A percentile compares a stretch with the other conserved stretches of the same genome.
These are phyloP conservation scores for Corvus cornix DNA, from an alignment of 2,113 vertebrate species.

Conservation along the genomic window DNA sequence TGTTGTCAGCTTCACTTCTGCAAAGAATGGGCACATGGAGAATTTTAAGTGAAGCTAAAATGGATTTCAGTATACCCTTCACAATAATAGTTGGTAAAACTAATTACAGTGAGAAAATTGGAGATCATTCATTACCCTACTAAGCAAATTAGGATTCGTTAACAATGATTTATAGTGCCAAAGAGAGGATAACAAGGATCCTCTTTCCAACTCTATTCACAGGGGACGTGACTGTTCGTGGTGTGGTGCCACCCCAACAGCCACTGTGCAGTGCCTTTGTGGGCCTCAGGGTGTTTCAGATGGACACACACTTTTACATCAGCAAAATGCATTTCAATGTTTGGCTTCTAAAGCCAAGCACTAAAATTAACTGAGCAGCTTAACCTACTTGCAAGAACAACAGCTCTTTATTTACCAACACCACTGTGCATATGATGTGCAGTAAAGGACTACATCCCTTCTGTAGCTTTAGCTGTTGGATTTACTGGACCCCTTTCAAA, in stretches of 20 bases:
- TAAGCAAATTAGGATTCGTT: constrained; percentile 69
- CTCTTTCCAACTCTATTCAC: constrained; percentile 2
- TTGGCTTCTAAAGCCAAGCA: constrained; percentile 37
- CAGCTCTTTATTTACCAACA: constrained; percentile 15
- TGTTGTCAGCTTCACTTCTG: constrained; percentile 10
- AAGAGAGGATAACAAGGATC: constrained; percentile 3
- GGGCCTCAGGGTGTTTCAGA: constrained; percentile 21
- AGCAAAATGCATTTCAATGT: constrained; percentile 38
- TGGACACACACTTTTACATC: not conserved
- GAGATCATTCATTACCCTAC: constrained; percentile 63
- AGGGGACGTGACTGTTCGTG: constrained; percentile 28
- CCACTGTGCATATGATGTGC: not conserved
- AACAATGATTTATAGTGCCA: constrained; percentile 65
- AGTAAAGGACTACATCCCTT: not conserved
- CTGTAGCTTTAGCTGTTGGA: not conserved
- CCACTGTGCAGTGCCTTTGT: not conserved
- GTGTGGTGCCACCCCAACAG: not conserved
- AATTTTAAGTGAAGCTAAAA: constrained; percentile 31
- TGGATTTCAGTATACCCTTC: constrained; percentile 26
- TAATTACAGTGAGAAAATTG: constrained; percentile 69
- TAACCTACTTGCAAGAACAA: not conserved
- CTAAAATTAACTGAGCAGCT: constrained; percentile 6
- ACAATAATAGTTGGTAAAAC: constrained; percentile 47
- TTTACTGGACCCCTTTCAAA: not conserved
- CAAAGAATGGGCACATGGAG: constrained; percentile 18